Evolutionary conservation across 2,888 invertebrate genomes (phyloP).

Genomic region (Embidobia sp.): DNA sequence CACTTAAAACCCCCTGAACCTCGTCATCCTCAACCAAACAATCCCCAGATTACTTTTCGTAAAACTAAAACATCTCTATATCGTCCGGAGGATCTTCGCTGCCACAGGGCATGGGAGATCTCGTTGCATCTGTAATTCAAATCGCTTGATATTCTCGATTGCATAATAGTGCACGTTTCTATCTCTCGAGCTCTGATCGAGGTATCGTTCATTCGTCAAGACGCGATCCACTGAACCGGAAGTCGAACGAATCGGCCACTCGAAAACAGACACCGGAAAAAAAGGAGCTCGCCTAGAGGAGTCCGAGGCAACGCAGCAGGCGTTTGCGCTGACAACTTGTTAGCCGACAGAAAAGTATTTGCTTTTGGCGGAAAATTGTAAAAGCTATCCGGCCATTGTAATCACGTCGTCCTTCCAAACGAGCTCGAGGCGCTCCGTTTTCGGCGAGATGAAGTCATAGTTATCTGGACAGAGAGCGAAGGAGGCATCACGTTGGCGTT

Average conservation of each 20-base stretch:
- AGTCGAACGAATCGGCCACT: constrained; percentile 68
- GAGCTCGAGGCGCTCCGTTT: constrained; percentile 30
- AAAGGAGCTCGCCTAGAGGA: constrained; percentile 57
- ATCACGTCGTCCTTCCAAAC: constrained; percentile 36
- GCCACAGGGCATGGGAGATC: constrained; percentile 5
- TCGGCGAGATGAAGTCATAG: constrained; percentile 50
- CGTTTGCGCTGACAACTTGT: constrained; percentile 62
- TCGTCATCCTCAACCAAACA: no score
- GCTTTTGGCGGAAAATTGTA: constrained; percentile 57
- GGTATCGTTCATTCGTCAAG: constrained; percentile 46
- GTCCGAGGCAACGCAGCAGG: constrained; percentile 57
- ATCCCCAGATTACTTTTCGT: no score
- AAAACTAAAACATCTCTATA: no score
- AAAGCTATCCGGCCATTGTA: constrained; percentile 43
- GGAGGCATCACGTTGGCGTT: constrained; percentile 52
- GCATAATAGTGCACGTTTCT: constrained; percentile 53
- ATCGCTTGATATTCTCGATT: constrained; percentile 41
- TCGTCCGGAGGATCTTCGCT: neutral
- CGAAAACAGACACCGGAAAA: constrained; percentile 67
- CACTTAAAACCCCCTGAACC: no score
- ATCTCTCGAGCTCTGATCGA: constrained; percentile 32
- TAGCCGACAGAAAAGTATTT: constrained; percentile 46
- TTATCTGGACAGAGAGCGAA: constrained; percentile 52
- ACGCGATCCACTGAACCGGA: constrained; percentile 68
- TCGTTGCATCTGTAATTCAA: constrained; percentile 41